phyloP scores from a whole-genome alignment of 2,113 vertebrate genomes.

The Cepphus grylle region DNA sequence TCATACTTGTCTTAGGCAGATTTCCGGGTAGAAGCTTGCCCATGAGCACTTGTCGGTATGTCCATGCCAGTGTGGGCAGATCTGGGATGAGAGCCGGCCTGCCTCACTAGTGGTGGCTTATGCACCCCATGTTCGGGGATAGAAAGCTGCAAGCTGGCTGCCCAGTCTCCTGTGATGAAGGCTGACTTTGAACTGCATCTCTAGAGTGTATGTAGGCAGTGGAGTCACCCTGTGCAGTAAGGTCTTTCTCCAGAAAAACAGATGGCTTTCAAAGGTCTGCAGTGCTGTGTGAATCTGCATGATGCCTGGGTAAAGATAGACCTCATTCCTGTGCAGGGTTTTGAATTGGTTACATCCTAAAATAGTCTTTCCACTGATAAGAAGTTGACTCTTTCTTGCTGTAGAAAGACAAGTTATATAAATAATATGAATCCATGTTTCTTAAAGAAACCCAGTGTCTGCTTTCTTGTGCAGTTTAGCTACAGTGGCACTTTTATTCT shows the following conservation, averaged over 20 bases:
- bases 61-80: neutral
- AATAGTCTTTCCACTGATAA: neutral
- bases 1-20: neutral
- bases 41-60: fast-evolving
- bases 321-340: neutral
- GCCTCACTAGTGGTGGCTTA: fast-evolving
- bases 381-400: neutral
- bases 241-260: neutral
- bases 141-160: neutral
- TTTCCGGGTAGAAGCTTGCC: neutral
- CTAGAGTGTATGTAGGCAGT: neutral
- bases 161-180: neutral
- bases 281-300: neutral
- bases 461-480: neutral
- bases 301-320: neutral
- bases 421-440: neutral
- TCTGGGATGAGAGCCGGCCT: neutral
- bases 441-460: neutral
- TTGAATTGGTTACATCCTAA: neutral
- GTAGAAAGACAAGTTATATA: neutral
- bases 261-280: neutral
- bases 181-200: neutral
- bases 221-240: neutral
- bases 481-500: neutral
- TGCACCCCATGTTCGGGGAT: fast-evolving